A percentile compares a stretch with the other conserved stretches of the same genome.
These are phyloP conservation scores for Palythoa grandis DNA, from an alignment of 92 coral and sea anemone genomes.

Conservation along the genomic window DNA sequence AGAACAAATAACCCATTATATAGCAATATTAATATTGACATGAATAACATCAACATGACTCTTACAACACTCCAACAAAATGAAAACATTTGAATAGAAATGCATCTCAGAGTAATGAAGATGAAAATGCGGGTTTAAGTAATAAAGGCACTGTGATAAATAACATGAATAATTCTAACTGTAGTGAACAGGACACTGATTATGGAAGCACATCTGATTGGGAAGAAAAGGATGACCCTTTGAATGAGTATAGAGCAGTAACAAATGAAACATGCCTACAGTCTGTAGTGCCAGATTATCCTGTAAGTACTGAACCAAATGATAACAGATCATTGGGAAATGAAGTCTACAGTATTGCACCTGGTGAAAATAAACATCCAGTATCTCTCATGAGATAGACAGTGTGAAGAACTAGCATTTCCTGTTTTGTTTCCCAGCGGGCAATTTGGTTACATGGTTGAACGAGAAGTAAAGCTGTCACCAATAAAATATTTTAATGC, in stretches of 20 bases:
- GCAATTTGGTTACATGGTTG: not conserved
- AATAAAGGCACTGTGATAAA: too few species aligned
- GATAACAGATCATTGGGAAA: slow-evolving; percentile 6
- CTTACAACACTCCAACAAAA: not conserved
- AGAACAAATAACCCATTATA: slow-evolving; percentile 55
- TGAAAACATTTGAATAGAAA: not conserved
- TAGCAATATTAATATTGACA: slow-evolving; percentile 37
- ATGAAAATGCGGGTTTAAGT: too few species aligned
- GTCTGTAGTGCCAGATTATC: slow-evolving; percentile 19
- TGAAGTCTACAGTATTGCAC: slow-evolving; percentile 18
- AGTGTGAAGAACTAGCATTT: slow-evolving; percentile 3
- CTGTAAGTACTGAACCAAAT: not conserved
- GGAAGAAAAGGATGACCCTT: slow-evolving; percentile 17
- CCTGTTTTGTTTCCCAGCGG: not conserved
- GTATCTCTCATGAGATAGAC: not conserved
- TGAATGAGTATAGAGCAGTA: slow-evolving; percentile 9
- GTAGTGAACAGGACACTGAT: not conserved
- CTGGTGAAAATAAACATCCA: slow-evolving; percentile 15
- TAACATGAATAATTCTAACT: not conserved
- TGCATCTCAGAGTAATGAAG: too few species aligned
- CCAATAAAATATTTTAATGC: not conserved
- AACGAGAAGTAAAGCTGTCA: not conserved
- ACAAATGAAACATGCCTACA: slow-evolving; percentile 9
- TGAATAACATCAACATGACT: slow-evolving; percentile 7
- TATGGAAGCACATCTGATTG: slow-evolving; percentile 5